phyloP scores from a whole-genome alignment of 1,140 invertebrate genomes.

The Bicyclus anynana region DNA sequence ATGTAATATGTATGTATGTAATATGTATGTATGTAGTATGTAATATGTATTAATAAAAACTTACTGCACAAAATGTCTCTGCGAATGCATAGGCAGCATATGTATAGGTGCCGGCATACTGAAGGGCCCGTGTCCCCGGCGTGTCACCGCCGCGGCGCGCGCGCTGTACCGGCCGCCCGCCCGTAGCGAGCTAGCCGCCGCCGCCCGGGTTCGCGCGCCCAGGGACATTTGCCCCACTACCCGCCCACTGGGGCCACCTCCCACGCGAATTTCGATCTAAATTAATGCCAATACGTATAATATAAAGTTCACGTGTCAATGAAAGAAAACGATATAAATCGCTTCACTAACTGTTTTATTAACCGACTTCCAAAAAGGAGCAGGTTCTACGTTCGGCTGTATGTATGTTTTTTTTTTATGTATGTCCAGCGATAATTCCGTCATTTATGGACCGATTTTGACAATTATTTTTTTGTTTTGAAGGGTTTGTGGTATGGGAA shows the following conservation, averaged over 20 bases:
- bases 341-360: too few relatives aligned
- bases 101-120: conserved; percentile 61
- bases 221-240: conserved; percentile 70
- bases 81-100: conserved; percentile 66
- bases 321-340: too few relatives aligned
- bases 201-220: conserved; percentile 55
- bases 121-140: conserved; percentile 59
- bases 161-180: conserved; percentile 61
- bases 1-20: too few relatives aligned
- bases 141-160: conserved; percentile 62
- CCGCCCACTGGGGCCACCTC: conserved; percentile 72
- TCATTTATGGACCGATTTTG: too few relatives aligned
- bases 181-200: conserved; percentile 58
- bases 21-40: too few relatives aligned
- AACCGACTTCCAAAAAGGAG: too few relatives aligned
- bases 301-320: neutral
- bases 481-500: too few relatives aligned
- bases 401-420: too few relatives aligned
- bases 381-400: too few relatives aligned
- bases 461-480: too few relatives aligned
- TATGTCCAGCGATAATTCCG: too few relatives aligned
- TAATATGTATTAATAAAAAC: conserved; percentile 25
- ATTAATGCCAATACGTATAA: neutral
- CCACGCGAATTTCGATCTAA: conserved; percentile 43
- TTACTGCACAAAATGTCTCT: conserved; percentile 67